Base-by-base conservation (phyloP, 2,797 vertebrate species). In the Eutrigla gurnardus region DNA sequence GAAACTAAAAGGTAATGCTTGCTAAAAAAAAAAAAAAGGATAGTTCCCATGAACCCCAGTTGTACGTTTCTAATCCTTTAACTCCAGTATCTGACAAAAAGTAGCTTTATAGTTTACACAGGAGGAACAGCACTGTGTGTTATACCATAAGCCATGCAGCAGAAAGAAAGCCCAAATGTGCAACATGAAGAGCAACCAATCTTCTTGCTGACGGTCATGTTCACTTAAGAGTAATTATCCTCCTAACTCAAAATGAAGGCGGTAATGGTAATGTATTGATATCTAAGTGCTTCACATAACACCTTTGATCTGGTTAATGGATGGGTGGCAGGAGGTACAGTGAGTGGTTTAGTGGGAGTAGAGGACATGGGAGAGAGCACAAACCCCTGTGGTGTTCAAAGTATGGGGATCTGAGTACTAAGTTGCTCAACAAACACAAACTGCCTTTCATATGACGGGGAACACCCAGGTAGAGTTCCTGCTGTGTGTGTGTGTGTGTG, bases 201-300 rank as follows among this genome's bases (percentile, higher is more conserved):
- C 54, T 66, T 73, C 18, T 3, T 25, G 49, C 72, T 65, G 57
- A 76, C 70, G 69, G 60, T 58, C 72, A 64, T 15, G 3, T 60
- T 75, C 65, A 76, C 69, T 76, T 54, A 45, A 18, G 64, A 78
- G 65, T 79, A 78, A 82, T 86, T 67, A 75, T 79, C 53, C 58
- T 69, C 81, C 84, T 81, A 80, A 83, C 73, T 85, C 61, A 67
- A 55, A 82, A 79, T 52, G 35, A 88, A 82, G 50, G 58, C 13
- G 52, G 45, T 70, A 80, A 63, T 76, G 78, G 65, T 49, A 52
- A 81, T 73, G 60, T 75, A 88, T 84, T 69, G 80, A 87, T 85
- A 75, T 63, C 8, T 63, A 73, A 82, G 81, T 68, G 75, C 49
- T 61, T 70, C 57, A 66, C 55, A 13, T 55, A 11, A 53, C 63